Evolutionary conservation across 1,140 invertebrate species (phyloP).

Genomic region (Ceratitis capitata): DNA sequence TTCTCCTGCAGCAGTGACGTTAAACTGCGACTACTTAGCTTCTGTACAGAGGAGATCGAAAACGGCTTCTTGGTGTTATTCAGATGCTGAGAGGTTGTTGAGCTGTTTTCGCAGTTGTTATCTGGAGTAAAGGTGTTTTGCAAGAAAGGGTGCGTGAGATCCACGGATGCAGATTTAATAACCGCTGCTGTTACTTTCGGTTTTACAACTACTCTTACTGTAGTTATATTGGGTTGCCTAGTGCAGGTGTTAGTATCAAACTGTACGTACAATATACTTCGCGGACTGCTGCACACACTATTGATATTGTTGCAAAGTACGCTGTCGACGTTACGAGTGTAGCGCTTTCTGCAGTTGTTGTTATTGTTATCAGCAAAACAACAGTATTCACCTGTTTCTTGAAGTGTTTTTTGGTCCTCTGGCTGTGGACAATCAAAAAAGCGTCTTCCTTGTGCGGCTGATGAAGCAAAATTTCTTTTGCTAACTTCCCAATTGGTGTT

Average conservation of each 20-base stretch:
- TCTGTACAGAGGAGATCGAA: background rate
- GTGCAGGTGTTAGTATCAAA: background rate
- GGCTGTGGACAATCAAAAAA: background rate
- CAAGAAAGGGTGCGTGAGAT: slow-evolving; percentile 9
- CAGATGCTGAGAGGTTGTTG: background rate
- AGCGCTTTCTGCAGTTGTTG: background rate
- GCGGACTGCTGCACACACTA: background rate
- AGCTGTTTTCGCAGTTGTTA: background rate
- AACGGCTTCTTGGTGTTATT: background rate
- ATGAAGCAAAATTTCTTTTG: too few relatives aligned
- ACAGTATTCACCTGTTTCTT: background rate
- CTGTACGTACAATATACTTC: background rate
- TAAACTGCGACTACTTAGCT: background rate
- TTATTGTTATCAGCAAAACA: background rate
- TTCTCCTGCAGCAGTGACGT: background rate
- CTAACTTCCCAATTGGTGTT: background rate
- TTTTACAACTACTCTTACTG: background rate
- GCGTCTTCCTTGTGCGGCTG: background rate
- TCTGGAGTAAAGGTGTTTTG: background rate
- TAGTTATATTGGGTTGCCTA: background rate
- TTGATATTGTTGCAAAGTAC: background rate
- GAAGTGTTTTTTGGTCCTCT: background rate
- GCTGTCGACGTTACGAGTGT: background rate
- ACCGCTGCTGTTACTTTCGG: background rate
- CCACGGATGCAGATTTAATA: background rate